Percentiles rank a stretch among this genome's conserved stretches.
Conservation (phyloP, 92 coral and sea anemone genomes). For the Parazoanthus darwini region DNA sequence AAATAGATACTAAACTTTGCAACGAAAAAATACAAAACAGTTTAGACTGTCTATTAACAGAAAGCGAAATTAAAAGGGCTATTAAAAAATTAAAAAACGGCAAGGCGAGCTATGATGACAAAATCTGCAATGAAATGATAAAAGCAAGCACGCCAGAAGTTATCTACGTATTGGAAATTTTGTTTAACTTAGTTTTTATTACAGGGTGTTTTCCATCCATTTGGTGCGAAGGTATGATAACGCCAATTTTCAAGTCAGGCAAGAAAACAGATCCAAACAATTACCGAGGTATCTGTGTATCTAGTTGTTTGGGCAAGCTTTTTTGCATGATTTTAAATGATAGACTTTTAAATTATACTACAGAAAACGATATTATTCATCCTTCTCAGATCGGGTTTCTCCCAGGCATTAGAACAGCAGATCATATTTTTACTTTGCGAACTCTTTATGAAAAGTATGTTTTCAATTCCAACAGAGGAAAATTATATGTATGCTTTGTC, state of each 20-base stretch:
- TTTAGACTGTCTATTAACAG: conserved; percentile 26
- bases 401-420: conserved; percentile 52
- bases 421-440: conserved; percentile 49
- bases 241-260: conserved; percentile 56
- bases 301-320: conserved; percentile 54
- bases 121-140: conserved; percentile 54
- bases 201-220: conserved; percentile 44
- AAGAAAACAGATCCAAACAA: conserved; percentile 31
- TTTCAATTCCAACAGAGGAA: conserved; percentile 12
- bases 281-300: conserved; percentile 55
- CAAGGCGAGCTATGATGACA: conserved; percentile 29
- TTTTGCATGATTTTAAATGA: conserved; percentile 43
- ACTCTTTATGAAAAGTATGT: conserved; percentile 50
- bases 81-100: neutral
- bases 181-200: conserved; percentile 48
- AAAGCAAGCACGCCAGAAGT: conserved; percentile 32
- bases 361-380: conserved; percentile 39
- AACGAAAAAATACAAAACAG: neutral
- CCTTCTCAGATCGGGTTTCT: conserved; percentile 52
- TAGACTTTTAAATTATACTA: conserved; percentile 35
- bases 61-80: conserved; percentile 32
- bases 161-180: conserved; percentile 23
- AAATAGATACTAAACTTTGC: neutral
- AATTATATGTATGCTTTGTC: too few relatives aligned
- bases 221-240: too few relatives aligned